These are phyloP conservation scores for Drosophila funebris DNA, from an alignment of 1,140 invertebrate species.

Conservation along the genomic window DNA sequence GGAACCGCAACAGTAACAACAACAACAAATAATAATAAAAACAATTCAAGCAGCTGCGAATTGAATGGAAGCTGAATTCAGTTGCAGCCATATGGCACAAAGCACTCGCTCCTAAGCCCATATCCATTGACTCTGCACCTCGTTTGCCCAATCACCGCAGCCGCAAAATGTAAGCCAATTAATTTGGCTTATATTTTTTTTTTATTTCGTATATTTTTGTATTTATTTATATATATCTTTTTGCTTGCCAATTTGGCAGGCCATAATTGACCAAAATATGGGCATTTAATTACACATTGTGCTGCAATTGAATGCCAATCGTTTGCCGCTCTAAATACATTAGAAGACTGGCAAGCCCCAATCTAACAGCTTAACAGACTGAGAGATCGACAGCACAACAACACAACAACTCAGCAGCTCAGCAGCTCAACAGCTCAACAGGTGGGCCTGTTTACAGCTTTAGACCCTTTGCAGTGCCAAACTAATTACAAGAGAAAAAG, in stretches of 20 bases:
- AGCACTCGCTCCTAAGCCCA: slow-evolving; percentile 24
- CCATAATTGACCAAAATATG: slow-evolving; percentile 71
- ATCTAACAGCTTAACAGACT: slow-evolving; percentile 4
- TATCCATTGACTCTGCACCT: slow-evolving; percentile 46
- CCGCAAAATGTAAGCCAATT: slow-evolving; percentile 67
- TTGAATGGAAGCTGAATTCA: slow-evolving; percentile 14
- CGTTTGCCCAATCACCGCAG: slow-evolving; percentile 48
- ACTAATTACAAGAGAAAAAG: slow-evolving; percentile 34
- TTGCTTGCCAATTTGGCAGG: slow-evolving; percentile 50
- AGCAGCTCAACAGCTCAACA: slow-evolving; percentile 1
- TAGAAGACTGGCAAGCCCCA: slow-evolving; percentile 42
- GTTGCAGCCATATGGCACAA: slow-evolving; percentile 42
- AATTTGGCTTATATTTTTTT: slow-evolving; percentile 47
- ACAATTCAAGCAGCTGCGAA: slow-evolving; percentile 42
- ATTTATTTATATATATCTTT: background rate
- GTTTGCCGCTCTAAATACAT: slow-evolving; percentile 50
- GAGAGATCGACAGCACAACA: background rate
- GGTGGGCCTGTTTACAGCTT: slow-evolving; percentile 16
- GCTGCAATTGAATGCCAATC: slow-evolving; percentile 60
- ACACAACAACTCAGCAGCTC: background rate
- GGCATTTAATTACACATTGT: slow-evolving; percentile 73
- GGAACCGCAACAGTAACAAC: background rate
- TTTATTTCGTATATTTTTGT: background rate
- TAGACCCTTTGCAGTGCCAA: slow-evolving; percentile 5
- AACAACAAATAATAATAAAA: slow-evolving; percentile 21